Percentiles rank a stretch among this genome's conserved stretches.
These are phyloP conservation scores for Microctenopoma stevenorrisi DNA, from an alignment of 2,797 vertebrate genomes.

Conservation along the genomic window DNA sequence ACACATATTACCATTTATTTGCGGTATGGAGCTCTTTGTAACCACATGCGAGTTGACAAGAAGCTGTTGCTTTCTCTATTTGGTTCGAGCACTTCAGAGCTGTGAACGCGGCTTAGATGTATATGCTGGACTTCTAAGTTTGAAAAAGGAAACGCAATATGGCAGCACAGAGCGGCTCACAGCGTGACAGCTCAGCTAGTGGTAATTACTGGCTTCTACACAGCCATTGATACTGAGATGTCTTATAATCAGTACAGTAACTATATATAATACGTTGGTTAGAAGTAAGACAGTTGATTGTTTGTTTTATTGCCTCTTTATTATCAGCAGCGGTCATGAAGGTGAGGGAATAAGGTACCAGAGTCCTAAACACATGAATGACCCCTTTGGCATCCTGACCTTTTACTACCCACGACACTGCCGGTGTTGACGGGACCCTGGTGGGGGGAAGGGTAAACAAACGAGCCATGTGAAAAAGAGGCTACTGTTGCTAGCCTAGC, in stretches of 20 bases:
- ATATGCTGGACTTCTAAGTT: conserved; percentile 6
- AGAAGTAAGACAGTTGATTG: conserved; percentile 3
- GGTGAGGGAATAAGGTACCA: conserved; percentile 8
- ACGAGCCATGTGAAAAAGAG: conserved; percentile 55
- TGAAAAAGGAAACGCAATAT: conserved; percentile 9
- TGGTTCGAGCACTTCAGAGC: conserved; percentile 13
- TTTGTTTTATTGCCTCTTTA: not conserved
- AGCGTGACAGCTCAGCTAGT: conserved; percentile 1
- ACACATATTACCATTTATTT: conserved; percentile 17
- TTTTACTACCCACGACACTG: conserved; percentile 44
- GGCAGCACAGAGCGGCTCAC: not conserved
- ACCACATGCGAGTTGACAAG: conserved; percentile 14
- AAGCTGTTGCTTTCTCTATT: conserved; percentile 19
- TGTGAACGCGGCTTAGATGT: not conserved
- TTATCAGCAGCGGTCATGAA: conserved; percentile 29
- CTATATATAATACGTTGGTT: not conserved
- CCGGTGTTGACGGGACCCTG: conserved; percentile 65
- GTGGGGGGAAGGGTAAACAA: conserved; percentile 67
- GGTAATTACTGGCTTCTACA: not conserved
- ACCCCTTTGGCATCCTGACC: conserved; percentile 60
- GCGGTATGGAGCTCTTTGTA: conserved; percentile 16
- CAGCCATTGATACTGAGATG: conserved; percentile 11
- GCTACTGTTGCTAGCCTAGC: conserved; percentile 30
- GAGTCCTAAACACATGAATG: conserved; percentile 34
- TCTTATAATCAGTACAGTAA: not conserved